phyloP scores from a whole-genome alignment of 2,888 invertebrate genomes.

The Flexamia atlantica region DNA sequence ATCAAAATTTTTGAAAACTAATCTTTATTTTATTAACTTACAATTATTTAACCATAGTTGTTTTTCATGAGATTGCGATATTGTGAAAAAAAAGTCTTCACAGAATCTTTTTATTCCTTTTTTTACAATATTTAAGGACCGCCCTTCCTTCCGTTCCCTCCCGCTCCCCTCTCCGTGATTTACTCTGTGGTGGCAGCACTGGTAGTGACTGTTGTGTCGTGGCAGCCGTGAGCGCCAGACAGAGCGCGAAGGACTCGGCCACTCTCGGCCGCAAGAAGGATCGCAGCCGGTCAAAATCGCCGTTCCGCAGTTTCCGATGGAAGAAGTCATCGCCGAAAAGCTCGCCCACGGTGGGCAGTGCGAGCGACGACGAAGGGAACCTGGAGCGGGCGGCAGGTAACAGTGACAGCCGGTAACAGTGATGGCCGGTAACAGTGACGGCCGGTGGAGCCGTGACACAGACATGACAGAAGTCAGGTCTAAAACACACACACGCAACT shows the following conservation, averaged over 20 bases:
- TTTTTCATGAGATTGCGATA: too few relatives aligned
- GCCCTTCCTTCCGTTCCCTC: neutral
- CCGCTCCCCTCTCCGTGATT: neutral
- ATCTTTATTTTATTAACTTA: too few relatives aligned
- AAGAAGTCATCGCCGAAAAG: constrained; percentile 78
- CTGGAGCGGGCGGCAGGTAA: constrained; percentile 73
- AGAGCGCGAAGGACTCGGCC: constrained; percentile 63
- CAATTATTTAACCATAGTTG: too few relatives aligned
- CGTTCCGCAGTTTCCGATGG: constrained; percentile 96
- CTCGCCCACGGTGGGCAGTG: constrained; percentile 79
- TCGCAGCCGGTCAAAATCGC: constrained; percentile 95
- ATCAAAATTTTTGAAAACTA: too few relatives aligned
- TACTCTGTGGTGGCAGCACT: constrained; percentile 10
- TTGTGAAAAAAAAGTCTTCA: too few relatives aligned
- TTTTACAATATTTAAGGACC: too few relatives aligned
- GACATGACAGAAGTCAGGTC: too few relatives aligned
- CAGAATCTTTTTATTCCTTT: too few relatives aligned
- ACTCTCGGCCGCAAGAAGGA: constrained; percentile 78
- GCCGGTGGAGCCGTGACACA: too few relatives aligned
- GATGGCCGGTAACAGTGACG: too few relatives aligned
- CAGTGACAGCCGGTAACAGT: too few relatives aligned
- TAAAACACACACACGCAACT: too few relatives aligned
- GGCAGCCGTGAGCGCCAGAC: constrained; percentile 58
- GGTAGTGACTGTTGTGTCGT: constrained; percentile 56
- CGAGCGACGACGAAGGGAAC: constrained; percentile 90